A percentile compares a stretch with the other conserved stretches of the same genome.
phyloP scores from a whole-genome alignment of 2,888 invertebrate genomes.

The Pristionchus fissidentatus region DNA sequence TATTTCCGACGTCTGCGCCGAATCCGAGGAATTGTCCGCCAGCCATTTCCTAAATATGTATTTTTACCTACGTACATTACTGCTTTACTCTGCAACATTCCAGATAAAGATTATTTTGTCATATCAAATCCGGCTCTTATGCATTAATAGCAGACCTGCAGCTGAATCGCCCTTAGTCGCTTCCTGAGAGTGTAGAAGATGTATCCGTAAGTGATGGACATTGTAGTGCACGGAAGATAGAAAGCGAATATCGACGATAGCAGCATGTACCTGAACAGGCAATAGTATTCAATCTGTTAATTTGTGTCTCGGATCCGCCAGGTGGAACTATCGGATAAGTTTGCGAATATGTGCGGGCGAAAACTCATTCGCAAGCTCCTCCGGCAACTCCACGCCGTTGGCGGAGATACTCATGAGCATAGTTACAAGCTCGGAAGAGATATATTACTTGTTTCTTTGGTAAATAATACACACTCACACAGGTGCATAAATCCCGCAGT shows the following conservation, averaged over 20 bases:
- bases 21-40: conserved; percentile 74
- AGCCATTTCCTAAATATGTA: conserved; percentile 70
- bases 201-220: conserved; percentile 78
- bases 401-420: neutral
- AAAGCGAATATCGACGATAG: conserved; percentile 76
- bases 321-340: neutral
- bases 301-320: neutral
- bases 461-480: too few relatives aligned
- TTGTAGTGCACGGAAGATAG: conserved; percentile 78
- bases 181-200: conserved; percentile 76
- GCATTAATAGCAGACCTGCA: conserved; percentile 62
- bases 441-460: too few relatives aligned
- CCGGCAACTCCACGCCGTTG: neutral
- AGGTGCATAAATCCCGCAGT: conserved; percentile 71
- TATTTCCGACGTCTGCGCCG: conserved; percentile 74
- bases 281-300: neutral
- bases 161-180: conserved; percentile 72
- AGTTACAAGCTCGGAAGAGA: too few relatives aligned
- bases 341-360: too few relatives aligned
- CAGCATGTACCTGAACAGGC: conserved; percentile 67
- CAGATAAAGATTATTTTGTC: neutral
- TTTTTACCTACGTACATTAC: neutral
- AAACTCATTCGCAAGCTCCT: neutral
- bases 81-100: neutral
- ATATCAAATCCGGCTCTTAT: neutral